Evolutionary conservation across 2,797 vertebrate species (phyloP), one percentile per base, ranked within the genome.

Genomic region (Bradypodion ventrale): DNA sequence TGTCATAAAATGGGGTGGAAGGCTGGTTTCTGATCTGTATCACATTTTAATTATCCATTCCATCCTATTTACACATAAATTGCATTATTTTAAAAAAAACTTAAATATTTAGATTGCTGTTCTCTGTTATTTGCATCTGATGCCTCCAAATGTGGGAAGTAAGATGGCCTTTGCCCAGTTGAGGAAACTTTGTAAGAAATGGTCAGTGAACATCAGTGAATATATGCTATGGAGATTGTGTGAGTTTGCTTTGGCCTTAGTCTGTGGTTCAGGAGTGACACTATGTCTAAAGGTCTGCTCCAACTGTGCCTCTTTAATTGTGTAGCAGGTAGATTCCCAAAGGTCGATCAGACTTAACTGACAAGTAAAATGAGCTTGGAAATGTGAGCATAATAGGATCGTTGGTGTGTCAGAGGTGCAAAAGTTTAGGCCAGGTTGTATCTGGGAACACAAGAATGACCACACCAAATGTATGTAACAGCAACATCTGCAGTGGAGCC

Each of bases 401-500:
- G 66, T 59, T 46, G 69, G 42, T 40, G 56, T 56, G 49, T 60
- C 72, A 68, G 25, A 63, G 62, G 52, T 12, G 65, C 29, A 19
- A 65, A 44, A 13, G 21, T 13, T 69, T 59, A 56, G n/a, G 4
- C 23, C 21, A 52, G 35, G 27, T 59, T 82, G n/a, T 63, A 42
- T 35, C 12, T 56, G 10, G 27, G 32, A 44, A 52, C 25, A 5
- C 60, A 42, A 76, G 72, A 52, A 46, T n/a, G 46, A 27, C 59
- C 9, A 35, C 27, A 40, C 7, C 66, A 42, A 16, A 81, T 69
- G 29, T 75, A 56, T 56, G 62, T 79, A 63, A 52, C 3, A 2
- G 75, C 40, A 83, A 72, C 68, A 40, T 80, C 83, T 87, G 76
- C 70, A 69, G n/a, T 4, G 40, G 25, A 60, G 19, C 16, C 83